Percentiles rank a stretch among this genome's conserved stretches.
phyloP scores from a whole-genome alignment of 1,140 invertebrate species.

The Colletes gigas region DNA sequence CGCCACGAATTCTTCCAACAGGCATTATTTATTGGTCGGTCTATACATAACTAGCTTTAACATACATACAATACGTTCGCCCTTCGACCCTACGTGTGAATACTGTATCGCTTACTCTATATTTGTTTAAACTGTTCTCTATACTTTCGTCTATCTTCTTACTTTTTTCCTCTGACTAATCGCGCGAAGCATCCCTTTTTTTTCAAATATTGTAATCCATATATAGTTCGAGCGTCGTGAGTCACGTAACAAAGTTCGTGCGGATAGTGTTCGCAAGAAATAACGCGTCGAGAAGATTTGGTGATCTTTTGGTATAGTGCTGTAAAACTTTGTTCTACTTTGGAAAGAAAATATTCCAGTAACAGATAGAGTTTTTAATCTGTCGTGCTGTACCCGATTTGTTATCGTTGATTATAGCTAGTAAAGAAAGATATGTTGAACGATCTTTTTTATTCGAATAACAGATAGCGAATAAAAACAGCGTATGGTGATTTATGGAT shows the following conservation, averaged over 20 bases:
- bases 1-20: slow-evolving; percentile 6
- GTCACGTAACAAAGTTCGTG: slow-evolving; percentile 17
- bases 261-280: neutral
- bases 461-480: too few relatives aligned
- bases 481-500: too few relatives aligned
- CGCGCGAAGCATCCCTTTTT: neutral
- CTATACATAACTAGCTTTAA: slow-evolving; percentile 34
- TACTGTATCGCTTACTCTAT: slow-evolving; percentile 59
- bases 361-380: neutral
- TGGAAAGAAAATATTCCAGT: neutral
- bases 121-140: slow-evolving; percentile 56
- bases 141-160: slow-evolving; percentile 40
- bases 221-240: slow-evolving; percentile 2
- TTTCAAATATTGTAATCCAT: slow-evolving; percentile 15
- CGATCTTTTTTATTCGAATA: neutral
- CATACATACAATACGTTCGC: slow-evolving; percentile 52
- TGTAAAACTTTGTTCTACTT: neutral
- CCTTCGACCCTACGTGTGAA: slow-evolving; percentile 46
- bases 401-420: neutral
- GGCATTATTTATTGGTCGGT: slow-evolving; percentile 31
- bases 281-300: neutral
- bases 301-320: neutral
- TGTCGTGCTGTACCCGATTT: neutral
- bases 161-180: slow-evolving; percentile 41
- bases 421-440: neutral